Evolutionary conservation across 1,140 invertebrate species (phyloP), one percentile per base, ranked within the genome.

Genomic region (Drosophila pandora): DNA sequence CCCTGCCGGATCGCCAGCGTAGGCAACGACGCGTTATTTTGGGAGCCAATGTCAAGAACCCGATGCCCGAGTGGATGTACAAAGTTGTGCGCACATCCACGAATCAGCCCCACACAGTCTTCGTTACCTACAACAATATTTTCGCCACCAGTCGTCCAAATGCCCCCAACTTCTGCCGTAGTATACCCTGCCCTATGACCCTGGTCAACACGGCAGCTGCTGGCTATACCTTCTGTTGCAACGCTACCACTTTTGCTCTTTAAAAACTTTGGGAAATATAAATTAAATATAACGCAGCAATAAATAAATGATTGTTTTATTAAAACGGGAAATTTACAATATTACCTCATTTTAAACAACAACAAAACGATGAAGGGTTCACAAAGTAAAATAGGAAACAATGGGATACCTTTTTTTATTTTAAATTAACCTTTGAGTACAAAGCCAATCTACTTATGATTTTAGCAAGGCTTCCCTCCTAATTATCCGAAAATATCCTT

Each of bases 71-170:
- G 43, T 80, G 78, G 78, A 49, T 65, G 0, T 80, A 60, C 30
- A 80, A 80, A 28, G 55, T 67, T 37, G 59, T 80, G 2, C 50
- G 55, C 5, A 64, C 58, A 0, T 6, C 67, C 0, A 21, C 37
- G 10, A 43, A 63, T 28, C 37, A 9, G 9, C 58, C 70, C 0
- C 47, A 76, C 13, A 48, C 54, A 37, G 72, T 68, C 1, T 71
- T 80, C 30, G 6, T 80, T 9, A 75, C 71, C 25, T 71, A 62
- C 17, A 80, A 80, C 61, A 80, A 80, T 7, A 58, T 76, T 1
- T 79, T 30, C 1, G 76, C 53, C 23, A 5, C 23, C 1, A 12
- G 62, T 6, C 34, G 30, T 0, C 76, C 78, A 9, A 7, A 37
- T 2, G 45, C 32, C 8, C 62, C 64, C 2, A 8, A 3, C 0